Evolutionary conservation across 2,113 vertebrate species (phyloP), one percentile per base, ranked within the genome.

Genomic region (Passer montanus): DNA sequence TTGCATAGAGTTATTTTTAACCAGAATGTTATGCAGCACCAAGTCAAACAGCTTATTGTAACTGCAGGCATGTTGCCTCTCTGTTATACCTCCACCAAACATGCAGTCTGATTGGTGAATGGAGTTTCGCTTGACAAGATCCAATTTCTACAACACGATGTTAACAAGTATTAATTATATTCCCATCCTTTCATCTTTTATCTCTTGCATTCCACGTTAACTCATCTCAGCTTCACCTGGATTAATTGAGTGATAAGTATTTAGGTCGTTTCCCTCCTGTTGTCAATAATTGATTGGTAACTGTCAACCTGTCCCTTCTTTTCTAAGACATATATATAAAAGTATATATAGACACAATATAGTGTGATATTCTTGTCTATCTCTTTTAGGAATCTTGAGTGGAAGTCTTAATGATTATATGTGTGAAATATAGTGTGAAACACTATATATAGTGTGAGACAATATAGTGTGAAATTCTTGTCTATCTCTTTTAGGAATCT

Each of bases 181-280:
- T 93, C 55, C 74, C n/a, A 41, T 62, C 79, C 88, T 95, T 95
- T 96, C 84, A 93, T 96, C 87, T 94, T 87, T 91, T 93, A 95
- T 94, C 88, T 87, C 67, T 37, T 76, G 49, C 70, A 53, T 83
- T 88, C 49, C 49, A 10, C 58, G 62, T 69, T 73, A 94, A 56
- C 28, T 89, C n/a, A 72, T 64, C 69, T 91, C 27, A 47, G 37
- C 59, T 93, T 91, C 47, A 60, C 44, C 35, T 60, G 24, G 31
- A 85, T 78, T 91, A 84, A 84, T 60, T 35, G 27, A 33, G 9
- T 52, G 52, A 22, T 69, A 83, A 88, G 2, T 66, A 93, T 86
- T 90, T 86, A 90, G 79, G 85, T 90, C 10, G 20, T 77, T 95
- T 84, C 37, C 33, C 5, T 62, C 55, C 12, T 66, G 28, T 50